phyloP scores from a whole-genome alignment of 2,113 vertebrate genomes.

The Phylloscopus trochilus region DNA sequence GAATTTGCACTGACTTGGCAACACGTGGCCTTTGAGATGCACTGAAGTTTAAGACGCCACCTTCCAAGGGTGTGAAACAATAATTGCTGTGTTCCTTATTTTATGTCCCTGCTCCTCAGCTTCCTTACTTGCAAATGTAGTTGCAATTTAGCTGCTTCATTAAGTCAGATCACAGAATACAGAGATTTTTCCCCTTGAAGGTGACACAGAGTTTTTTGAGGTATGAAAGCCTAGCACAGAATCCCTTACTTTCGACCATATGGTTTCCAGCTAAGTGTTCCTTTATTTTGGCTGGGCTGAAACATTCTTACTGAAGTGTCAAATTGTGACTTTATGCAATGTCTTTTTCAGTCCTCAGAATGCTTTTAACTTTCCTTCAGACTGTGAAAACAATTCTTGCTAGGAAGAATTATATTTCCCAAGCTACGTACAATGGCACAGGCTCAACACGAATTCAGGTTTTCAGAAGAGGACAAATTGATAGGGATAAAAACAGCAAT shows the following conservation, averaged over 20 bases:
- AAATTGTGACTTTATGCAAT: conserved; percentile 47
- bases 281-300: conserved; percentile 57
- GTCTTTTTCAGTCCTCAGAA: conserved; percentile 48
- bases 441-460: conserved; percentile 3
- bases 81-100: background rate
- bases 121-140: background rate
- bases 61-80: background rate
- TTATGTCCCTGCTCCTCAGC: background rate
- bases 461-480: conserved; percentile 30
- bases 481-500: conserved; percentile 31
- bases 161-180: background rate
- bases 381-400: conserved; percentile 38
- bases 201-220: background rate
- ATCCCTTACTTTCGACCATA: conserved; percentile 1
- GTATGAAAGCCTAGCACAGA: background rate
- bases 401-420: conserved; percentile 52
- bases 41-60: background rate
- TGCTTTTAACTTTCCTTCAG: conserved; percentile 41
- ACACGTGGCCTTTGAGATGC: rapidly evolving
- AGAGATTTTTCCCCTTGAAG: background rate
- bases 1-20: background rate
- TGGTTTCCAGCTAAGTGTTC: conserved; percentile 39
- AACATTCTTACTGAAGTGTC: conserved; percentile 45
- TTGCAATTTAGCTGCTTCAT: background rate
- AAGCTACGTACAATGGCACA: background rate